Evolutionary conservation across 2,797 vertebrate species (phyloP), one percentile per base, ranked within the genome.

Genomic region (Syngnathus rostellatus): DNA sequence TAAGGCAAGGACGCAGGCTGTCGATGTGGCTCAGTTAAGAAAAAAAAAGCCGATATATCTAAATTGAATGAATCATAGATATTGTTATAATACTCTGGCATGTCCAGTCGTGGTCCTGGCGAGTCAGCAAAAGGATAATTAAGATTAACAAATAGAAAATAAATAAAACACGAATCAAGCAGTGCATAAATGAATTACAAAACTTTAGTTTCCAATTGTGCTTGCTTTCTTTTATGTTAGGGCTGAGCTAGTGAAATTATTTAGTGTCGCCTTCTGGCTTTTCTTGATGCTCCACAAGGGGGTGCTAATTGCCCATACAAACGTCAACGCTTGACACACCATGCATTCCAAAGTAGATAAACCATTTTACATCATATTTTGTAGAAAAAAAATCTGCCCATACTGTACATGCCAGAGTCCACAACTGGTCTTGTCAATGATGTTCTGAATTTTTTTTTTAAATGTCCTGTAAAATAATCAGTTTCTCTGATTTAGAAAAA

Each of bases 1-100:
- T 98, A 81, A 86, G 84, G 77, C 51, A 9, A 38, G n/a, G 39
- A 45, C 7, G 43, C 11, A 21, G 45, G 17, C 16, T 17, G 46
- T 17, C 2, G 12, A 16, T 1, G 40, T 41, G 21, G 53, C 53
- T 54, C 21, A 11, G 11, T 54, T 25, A 25, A 25, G 2, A 10
- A 10, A 25, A 5, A 54, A 54, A 51, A 51, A 51, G n/a, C n/a
- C 11, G 21, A 9, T 54, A 12, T 25, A 54, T 9, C 23, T 25
- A 12, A 54, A 53, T 21, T 12, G 25, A 25, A 54, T 54, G n/a
- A 10, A 53, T 23, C 21, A 54, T 23, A 54, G 21, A 54, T 11
- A 54, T 4, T 10, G 1, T 25, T 11, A 23, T 21, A 31, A 10
- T 54, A 53, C 19, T 8, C 17, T 21, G 50, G n/a, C 21, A n/a